Evolutionary conservation across 1,140 invertebrate genomes (phyloP), one percentile per base, ranked within the genome.

Genomic region (Papilio polyxenes): DNA sequence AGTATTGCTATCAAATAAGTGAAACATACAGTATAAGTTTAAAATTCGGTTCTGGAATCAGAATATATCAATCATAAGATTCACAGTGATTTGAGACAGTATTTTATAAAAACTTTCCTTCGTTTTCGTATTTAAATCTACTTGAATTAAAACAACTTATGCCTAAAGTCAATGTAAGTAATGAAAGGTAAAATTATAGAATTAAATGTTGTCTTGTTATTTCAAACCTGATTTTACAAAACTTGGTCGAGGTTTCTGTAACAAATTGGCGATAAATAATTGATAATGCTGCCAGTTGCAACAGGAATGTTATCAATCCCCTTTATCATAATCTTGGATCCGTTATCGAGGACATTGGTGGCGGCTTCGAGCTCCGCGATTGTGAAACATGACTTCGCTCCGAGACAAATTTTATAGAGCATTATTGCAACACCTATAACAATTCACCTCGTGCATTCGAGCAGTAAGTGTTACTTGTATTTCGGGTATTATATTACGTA

Each of bases 381-480:
- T 85, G 83, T 84, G 85, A 88, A 86, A 69, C 81, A 85, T 86
- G 81, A 85, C 84, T 84, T 82, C 84, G 81, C 82, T 80, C 56
- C 82, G 85, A 86, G 87, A 89, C 88, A 88, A 89, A 85, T 89
- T 87, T 87, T 86, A 88, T 87, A 88, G 85, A 89, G 85, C 84
- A 82, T 75, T 85, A 81, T 89, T 88, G 84, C 85, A 74, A 88
- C 88, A 89, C 85, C 80, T 82, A 87, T 87, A 84, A 83, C 82
- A 85, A 85, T 85, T 81, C 81, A 86, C 76, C 80, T 86, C 84
- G 85, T 87, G 84, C 82, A 82, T 85, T 87, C 82, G 84, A 84
- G 83, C 85, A 89, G 84, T 81, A 85, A 78, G 81, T 84, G 84
- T 86, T 87, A 83, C 83, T 82, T 83, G 81, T 86, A 81, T 85